Conservation (phyloP, 2,888 invertebrate genomes). For the Polydrusus tereticollis region DNA sequence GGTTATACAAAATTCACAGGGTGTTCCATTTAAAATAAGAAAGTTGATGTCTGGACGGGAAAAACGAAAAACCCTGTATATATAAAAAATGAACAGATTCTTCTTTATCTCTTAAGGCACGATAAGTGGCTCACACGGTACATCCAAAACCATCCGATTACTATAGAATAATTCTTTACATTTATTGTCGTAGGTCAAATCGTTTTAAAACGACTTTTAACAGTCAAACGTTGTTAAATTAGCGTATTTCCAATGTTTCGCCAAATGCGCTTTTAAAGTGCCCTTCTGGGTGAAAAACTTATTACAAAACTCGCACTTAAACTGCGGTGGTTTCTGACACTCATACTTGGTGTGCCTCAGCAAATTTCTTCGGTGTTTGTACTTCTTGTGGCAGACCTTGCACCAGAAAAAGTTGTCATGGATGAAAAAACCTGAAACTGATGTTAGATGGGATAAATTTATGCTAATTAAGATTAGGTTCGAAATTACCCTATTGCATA, state of each 20-base stretch:
- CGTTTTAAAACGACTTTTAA: not conserved
- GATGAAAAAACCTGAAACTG: constrained; percentile 39
- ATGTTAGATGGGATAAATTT: constrained; percentile 6
- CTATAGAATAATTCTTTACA: not conserved
- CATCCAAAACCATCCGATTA: not conserved
- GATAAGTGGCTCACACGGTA: too few species aligned
- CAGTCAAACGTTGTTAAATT: constrained; percentile 17
- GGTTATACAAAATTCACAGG: too few species aligned
- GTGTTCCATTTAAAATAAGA: too few species aligned
- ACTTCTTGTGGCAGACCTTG: constrained; percentile 54
- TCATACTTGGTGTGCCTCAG: constrained; percentile 58
- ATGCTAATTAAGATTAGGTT: not conserved
- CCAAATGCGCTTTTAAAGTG: constrained; percentile 43
- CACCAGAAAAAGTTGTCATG: constrained; percentile 48
- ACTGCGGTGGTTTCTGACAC: constrained; percentile 58
- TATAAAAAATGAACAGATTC: too few species aligned
- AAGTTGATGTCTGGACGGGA: too few species aligned
- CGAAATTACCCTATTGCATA: not conserved
- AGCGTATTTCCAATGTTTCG: constrained; percentile 46
- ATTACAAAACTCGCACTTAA: constrained; percentile 49
- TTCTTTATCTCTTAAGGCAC: too few species aligned
- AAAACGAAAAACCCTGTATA: too few species aligned
- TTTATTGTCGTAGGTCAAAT: not conserved
- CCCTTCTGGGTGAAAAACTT: constrained; percentile 48
- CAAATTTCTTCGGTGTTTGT: constrained; percentile 54